Evolutionary conservation across 2,888 invertebrate species (phyloP), one percentile per base, ranked within the genome.

Genomic region (Brenthis ino): DNA sequence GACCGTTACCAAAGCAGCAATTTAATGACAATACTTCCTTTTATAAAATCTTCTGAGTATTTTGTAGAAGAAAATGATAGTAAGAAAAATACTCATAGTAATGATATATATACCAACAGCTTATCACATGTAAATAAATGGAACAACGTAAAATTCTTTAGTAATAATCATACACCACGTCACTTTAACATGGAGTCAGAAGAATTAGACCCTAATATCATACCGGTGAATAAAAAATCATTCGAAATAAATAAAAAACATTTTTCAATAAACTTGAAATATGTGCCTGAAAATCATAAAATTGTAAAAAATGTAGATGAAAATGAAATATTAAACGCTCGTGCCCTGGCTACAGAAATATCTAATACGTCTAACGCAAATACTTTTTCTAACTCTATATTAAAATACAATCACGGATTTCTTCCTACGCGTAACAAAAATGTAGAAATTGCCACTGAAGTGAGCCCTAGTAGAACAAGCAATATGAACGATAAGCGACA

Each of bases 131-230:
- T 74, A 47, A 86, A 89, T 73, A 89, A 89, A 76, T 91, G 91
- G 91, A 89, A 89, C 72, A 89, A 90, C 73, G 83, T 88, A 1
- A 89, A 87, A 75, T 82, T 87, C 4, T 89, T 86, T 67, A 88
- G 73, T 73, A 89, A 88, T 69, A 85, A 87, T 67, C 87, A 84
- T 60, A 86, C 86, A 24, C 89, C 89, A 2, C 80, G 86, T 12
- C 79, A 81, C 60, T 79, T 88, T 20, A 82, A 83, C 72, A 69
- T 85, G 71, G 78, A 83, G 53, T 74, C 78, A 47, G 57, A 71
- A 37, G 77, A 77, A 54, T 77, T 67, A 16, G 73, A 79, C 66
- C 75, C 57, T 55, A 68, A 71, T 51, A 72, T 77, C 2, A 43
- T 8, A 8, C 37, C 11, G 37, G 11, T 11, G 37, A 75, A 82